Evolutionary conservation across 1,140 invertebrate species (phyloP).

Genomic region (Thaumatotibia leucotreta): DNA sequence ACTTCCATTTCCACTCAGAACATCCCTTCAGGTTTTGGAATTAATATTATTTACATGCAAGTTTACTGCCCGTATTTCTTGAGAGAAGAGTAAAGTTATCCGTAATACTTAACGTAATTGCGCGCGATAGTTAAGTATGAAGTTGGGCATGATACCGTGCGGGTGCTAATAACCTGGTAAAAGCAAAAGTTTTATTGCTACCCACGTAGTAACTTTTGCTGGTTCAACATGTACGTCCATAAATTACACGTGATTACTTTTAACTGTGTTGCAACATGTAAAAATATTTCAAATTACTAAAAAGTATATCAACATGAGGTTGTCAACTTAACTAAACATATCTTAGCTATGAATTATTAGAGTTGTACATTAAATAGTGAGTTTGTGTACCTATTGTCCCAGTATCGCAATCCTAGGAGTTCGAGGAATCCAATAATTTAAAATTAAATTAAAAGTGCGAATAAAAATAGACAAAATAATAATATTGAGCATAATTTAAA

Average conservation of each 20-base stretch:
- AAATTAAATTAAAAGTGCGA: no score
- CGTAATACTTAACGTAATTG: constrained; percentile 9
- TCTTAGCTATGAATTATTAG: no score
- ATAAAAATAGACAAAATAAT: no score
- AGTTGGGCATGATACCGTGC: constrained; percentile 3
- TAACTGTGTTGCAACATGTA: neutral
- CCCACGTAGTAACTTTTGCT: neutral
- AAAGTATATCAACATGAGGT: no score
- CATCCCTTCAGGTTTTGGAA: no score
- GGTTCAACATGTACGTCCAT: neutral
- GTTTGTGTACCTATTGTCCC: no score
- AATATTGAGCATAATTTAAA: neutral
- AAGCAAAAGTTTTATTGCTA: constrained; percentile 6
- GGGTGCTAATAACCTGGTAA: neutral
- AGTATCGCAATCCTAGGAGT: no score
- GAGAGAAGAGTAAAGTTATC: neutral
- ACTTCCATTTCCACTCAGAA: no score
- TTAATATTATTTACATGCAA: neutral
- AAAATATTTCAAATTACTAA: no score
- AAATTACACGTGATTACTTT: neutral
- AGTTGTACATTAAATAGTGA: no score
- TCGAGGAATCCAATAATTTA: no score
- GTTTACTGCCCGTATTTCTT: neutral
- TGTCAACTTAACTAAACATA: no score
- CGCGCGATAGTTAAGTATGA: constrained; percentile 4